These are phyloP conservation scores for Stichodactyla mertensii DNA, from an alignment of 64 coral and sea anemone species.

Conservation along the genomic window DNA sequence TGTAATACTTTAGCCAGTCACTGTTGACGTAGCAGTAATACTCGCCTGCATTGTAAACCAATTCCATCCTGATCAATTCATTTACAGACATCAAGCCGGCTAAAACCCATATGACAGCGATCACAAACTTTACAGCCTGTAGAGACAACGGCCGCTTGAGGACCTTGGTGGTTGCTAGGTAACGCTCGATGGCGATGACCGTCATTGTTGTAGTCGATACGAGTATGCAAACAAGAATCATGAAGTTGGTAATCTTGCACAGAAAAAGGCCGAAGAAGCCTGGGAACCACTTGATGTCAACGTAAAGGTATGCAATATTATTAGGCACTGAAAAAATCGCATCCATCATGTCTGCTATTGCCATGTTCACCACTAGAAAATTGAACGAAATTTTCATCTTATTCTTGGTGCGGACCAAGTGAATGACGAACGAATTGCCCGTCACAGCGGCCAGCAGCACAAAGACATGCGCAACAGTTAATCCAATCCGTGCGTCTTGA, in stretches of 20 bases:
- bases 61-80: background rate
- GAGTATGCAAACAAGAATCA: conserved; percentile 59
- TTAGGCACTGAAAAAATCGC: conserved; percentile 35
- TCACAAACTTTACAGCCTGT: conserved; percentile 38
- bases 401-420: conserved; percentile 16
- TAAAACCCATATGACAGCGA: conserved; percentile 48
- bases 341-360: conserved; percentile 56
- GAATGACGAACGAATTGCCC: conserved; percentile 28
- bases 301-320: conserved; percentile 1
- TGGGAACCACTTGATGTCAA: conserved; percentile 36
- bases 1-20: background rate
- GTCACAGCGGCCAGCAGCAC: conserved; percentile 11
- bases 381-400: conserved; percentile 61
- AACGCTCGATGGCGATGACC: conserved; percentile 71
- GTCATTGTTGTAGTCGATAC: conserved; percentile 65
- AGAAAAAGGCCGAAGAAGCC: conserved; percentile 50
- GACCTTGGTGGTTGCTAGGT: conserved; percentile 53
- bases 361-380: conserved; percentile 71
- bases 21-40: background rate
- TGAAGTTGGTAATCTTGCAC: conserved; percentile 55
- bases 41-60: background rate
- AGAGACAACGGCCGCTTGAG: conserved; percentile 45
- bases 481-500: background rate
- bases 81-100: conserved; percentile 18
- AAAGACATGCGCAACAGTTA: conserved; percentile 20